Conservation (phyloP, 2,797 vertebrate genomes). For the Rhinoraja longicauda region DNA sequence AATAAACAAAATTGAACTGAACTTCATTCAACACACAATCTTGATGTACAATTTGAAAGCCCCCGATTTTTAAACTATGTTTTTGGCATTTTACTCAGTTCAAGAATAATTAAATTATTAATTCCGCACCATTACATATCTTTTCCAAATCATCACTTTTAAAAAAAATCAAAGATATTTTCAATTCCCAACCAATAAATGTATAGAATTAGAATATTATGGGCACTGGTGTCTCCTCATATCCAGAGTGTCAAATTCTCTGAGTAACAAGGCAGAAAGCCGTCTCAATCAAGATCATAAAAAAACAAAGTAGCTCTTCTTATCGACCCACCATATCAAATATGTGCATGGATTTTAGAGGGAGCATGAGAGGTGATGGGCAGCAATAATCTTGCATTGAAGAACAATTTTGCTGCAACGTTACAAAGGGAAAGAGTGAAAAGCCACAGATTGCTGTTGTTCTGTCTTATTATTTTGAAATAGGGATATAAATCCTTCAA, state of each 20-base stretch:
- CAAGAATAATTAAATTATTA: background rate
- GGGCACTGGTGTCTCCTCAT: background rate
- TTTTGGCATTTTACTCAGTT: background rate
- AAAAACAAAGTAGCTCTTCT: background rate
- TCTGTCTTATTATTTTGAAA: conserved; percentile 5
- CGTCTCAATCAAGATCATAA: background rate
- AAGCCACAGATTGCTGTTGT: background rate
- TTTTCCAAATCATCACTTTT: background rate
- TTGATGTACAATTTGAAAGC: background rate
- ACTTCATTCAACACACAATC: background rate
- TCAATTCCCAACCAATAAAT: background rate
- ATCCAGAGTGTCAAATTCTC: background rate
- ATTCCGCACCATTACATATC: background rate
- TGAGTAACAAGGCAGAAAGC: background rate
- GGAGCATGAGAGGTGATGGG: background rate
- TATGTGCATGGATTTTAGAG: background rate
- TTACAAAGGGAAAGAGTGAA: background rate
- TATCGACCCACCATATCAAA: background rate
- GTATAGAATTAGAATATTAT: background rate
- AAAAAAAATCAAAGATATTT: background rate
- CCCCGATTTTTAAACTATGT: background rate
- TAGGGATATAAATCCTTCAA: background rate
- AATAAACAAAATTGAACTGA: too few relatives aligned
- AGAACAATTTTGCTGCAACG: background rate
- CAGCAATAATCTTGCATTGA: background rate